Percentiles rank a stretch among this genome's conserved stretches.
These are phyloP conservation scores for Agrypnia vestita DNA, from an alignment of 1,140 invertebrate species.

Conservation along the genomic window DNA sequence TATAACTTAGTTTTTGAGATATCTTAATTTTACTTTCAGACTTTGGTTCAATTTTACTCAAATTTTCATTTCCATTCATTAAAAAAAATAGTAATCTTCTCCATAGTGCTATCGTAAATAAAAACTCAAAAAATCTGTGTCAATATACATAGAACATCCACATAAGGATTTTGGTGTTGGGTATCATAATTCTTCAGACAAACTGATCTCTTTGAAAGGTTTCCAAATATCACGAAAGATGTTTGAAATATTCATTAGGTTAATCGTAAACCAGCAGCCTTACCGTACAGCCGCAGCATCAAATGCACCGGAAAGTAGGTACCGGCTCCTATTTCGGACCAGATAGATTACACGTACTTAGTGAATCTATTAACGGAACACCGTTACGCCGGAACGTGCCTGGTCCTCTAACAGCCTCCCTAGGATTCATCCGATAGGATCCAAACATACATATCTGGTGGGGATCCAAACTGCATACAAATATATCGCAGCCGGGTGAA, in stretches of 20 bases:
- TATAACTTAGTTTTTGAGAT: no score
- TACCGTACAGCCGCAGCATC: not conserved
- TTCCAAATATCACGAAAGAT: no score
- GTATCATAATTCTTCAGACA: no score
- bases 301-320: slow-evolving; percentile 3
- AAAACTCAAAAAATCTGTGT: no score
- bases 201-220: no score
- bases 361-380: slow-evolving; percentile 46
- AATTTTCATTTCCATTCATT: no score
- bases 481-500: slow-evolving; percentile 4
- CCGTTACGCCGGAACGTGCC: slow-evolving; percentile 40
- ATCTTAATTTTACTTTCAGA: no score
- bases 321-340: slow-evolving; percentile 6
- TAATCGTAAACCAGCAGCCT: not conserved
- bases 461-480: not conserved
- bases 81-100: no score
- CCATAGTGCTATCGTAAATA: no score
- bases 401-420: slow-evolving; percentile 1
- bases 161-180: no score
- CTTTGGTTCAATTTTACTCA: no score
- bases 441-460: not conserved
- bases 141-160: no score
- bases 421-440: slow-evolving; percentile 26
- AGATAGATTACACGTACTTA: slow-evolving; percentile 47
- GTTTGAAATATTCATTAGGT: not conserved